Evolutionary conservation across 1,140 invertebrate genomes (phyloP).

Genomic region (Drosophila sulfurigaster): DNA sequence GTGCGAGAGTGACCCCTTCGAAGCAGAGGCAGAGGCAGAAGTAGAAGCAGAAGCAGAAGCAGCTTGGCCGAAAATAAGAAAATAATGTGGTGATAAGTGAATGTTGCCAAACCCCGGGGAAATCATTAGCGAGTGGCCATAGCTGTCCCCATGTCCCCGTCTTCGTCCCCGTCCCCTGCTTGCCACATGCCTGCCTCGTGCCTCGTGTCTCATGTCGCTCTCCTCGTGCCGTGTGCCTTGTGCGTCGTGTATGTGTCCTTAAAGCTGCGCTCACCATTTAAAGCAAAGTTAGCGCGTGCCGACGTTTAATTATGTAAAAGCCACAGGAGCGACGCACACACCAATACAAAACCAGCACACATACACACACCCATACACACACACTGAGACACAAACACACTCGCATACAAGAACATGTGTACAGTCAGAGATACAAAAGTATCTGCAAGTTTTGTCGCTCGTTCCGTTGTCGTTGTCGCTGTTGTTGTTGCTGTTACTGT

Average conservation of each 20-base stretch:
- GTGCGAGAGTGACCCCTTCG: constrained; percentile 9
- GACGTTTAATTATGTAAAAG: constrained; percentile 61
- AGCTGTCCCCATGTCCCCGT: constrained; percentile 11
- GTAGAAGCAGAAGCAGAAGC: not conserved
- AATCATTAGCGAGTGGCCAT: constrained; percentile 77
- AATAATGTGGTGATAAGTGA: constrained; percentile 76
- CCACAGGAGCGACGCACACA: constrained; percentile 48
- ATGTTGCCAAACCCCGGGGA: constrained; percentile 66
- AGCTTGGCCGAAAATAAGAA: not conserved
- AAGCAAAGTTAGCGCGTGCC: constrained; percentile 48
- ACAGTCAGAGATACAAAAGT: constrained; percentile 45
- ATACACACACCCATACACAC: constrained; percentile 1
- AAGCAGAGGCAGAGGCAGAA: too few species aligned
- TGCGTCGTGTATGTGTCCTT: constrained; percentile 33
- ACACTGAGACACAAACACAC: constrained; percentile 4
- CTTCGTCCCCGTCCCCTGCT: not conserved
- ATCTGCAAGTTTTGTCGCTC: constrained; percentile 37
- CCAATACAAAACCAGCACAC: constrained; percentile 16
- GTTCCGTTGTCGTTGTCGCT: constrained; percentile 1
- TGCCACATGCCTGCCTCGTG: constrained; percentile 20
- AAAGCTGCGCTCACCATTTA: constrained; percentile 60
- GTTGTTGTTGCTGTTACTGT: too few species aligned
- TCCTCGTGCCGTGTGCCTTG: not conserved
- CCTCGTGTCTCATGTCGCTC: not conserved
- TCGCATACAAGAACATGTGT: not conserved